Evolutionary conservation across 2,113 vertebrate species (phyloP).

Genomic region (Hemichromis elongatus): DNA sequence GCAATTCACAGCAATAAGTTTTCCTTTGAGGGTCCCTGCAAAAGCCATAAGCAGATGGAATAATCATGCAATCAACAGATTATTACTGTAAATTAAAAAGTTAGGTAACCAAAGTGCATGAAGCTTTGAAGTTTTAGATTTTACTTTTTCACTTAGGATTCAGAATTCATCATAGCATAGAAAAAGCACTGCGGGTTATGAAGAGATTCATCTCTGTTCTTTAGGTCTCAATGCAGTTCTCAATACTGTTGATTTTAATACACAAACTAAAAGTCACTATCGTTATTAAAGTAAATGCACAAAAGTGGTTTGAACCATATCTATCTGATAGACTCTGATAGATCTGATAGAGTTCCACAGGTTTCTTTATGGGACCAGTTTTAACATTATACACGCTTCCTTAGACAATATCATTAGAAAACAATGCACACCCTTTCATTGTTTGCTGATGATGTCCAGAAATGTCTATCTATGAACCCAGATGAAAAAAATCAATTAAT

Average conservation of each 20-base stretch:
- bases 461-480: not conserved
- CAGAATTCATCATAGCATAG: not conserved
- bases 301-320: not conserved
- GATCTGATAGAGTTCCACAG: not conserved
- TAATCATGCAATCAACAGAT: slow-evolving; percentile 23
- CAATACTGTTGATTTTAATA: not conserved
- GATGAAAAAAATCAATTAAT: not conserved
- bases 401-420: not conserved
- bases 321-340: not conserved
- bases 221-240: not conserved
- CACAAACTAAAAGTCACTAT: not conserved
- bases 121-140: not conserved
- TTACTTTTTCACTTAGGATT: not conserved
- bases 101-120: not conserved
- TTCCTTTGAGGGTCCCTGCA: not conserved
- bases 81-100: not conserved
- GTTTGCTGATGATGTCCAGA: not conserved
- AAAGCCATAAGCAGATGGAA: not conserved
- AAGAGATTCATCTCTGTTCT: not conserved
- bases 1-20: not conserved
- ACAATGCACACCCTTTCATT: not conserved
- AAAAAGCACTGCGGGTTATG: not conserved
- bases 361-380: not conserved
- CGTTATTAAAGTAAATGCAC: not conserved
- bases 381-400: not conserved